Base-by-base conservation (phyloP, 2,113 vertebrate genomes). In the Dendropsophus ebraccatus region DNA sequence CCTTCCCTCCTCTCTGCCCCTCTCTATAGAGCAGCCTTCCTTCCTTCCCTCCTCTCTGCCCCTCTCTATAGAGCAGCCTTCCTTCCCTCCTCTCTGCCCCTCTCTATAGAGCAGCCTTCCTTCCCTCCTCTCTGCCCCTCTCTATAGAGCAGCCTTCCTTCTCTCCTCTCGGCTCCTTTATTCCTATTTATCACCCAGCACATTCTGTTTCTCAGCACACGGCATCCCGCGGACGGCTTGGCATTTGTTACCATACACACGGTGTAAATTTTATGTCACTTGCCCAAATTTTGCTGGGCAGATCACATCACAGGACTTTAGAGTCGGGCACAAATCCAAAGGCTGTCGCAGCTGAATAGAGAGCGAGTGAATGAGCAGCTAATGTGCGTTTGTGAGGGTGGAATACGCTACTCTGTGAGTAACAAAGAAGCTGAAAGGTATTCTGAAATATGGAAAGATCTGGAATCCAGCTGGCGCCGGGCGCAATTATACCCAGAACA, bases 371-470 rank as follows among this genome's bases (percentile, higher is more conserved):
- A 84, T 84, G 70, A 58, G 32, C 70, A 8, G 35, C 82, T 76
- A 47, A 76, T 84, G 72, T 23, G 70, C 12, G 21, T 47, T 21
- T 74, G 82, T 58, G 50, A 72, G 69, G 35, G 52, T 2, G 47
- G 52, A 60, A 60, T 74, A 41, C 47, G n/a, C 28, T 25, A 21
- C 37, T 45, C 11, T 21, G 32, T 25, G n/a, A 25, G 35, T 28
- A 37, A 49, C 72, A 75, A 76, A 60, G 82, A 62, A 30, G 25
- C 35, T 47, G 56, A 84, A 65, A 84, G 72, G 82, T 62, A 72
- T 74, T 23, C 9, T 60, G 82, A 84, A 76, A 84, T 23, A 47
- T 23, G 70, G 41, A 17, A 56, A 28, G 23, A 32, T 65, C 19
- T 2, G n/a, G 52, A 23, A 47, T 76, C 54, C 82, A 76, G 35